Base-by-base conservation (phyloP, 2,113 vertebrate genomes). In the Grammomys surdaster region DNA sequence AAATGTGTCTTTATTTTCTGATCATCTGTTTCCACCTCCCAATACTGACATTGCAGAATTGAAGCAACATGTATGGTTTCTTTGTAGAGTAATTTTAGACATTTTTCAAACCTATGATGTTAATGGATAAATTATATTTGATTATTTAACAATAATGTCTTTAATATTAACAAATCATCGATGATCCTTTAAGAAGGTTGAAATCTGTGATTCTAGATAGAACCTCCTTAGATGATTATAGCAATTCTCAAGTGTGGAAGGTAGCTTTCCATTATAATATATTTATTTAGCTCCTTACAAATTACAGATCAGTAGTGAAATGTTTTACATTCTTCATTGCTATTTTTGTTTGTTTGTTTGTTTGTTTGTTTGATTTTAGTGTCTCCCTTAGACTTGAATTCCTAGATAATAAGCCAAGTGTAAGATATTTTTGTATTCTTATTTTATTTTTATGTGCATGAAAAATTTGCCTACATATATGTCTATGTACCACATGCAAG, bases 81-180 rank as follows among this genome's bases (percentile, higher is more conserved):
- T 26, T 77, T 82, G 11, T 65, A n/a, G 2, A 75, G 0, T 63
- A 58, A 70, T 73, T 72, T 67, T 78, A 40, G 91, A 73, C 54
- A 82, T 16, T 91, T 81, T 58, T 90, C 13, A 31, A 67, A 81
- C 86, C 33, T 87, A 63, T 14, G 22, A 93, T 60, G 88, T 92
- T 31, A 95, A 48, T 94, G 36, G 24, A n/a, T 84, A 81, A 80
- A 88, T 51, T 81, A 70, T 85, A 80, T 92, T 20, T 72, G 26
- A 46, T 8, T 28, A 67, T 14, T 28, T 75, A 67, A 85, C 17
- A 54, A 22, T 80, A 33, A 76, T 63, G 75, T 78, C 28, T 48
- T 88, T 87, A 80, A 91, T 31, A 86, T 19, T 91, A 10, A 85
- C 19, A 91, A 40, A 67, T 77, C 8, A 72, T 8, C 33, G 10